phyloP scores from a whole-genome alignment of 1,140 invertebrate genomes.

The Leptinotarsa lineolata region DNA sequence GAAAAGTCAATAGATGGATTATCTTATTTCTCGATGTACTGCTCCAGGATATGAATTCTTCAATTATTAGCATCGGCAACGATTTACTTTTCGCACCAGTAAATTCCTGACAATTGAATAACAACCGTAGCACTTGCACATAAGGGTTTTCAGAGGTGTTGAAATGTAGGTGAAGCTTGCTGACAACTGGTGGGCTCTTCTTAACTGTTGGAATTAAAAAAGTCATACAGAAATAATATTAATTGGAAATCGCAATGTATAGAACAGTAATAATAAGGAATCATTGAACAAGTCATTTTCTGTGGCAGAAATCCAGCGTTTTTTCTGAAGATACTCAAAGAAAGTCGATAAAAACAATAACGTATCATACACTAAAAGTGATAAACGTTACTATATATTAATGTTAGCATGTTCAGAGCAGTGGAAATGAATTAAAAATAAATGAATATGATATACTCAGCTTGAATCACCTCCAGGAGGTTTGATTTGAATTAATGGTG shows the following conservation, averaged over 20 bases:
- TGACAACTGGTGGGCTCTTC: constrained; percentile 59
- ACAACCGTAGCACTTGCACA: constrained; percentile 59
- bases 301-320: constrained; percentile 18
- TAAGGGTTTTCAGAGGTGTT: constrained; percentile 61
- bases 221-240: background rate
- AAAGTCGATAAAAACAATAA: background rate
- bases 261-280: background rate
- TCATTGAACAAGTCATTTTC: background rate
- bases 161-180: constrained; percentile 60
- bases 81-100: constrained; percentile 62
- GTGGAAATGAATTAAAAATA: too few species aligned
- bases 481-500: too few species aligned
- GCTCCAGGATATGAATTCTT: constrained; percentile 63
- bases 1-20: constrained; percentile 56
- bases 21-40: constrained; percentile 47
- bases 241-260: background rate
- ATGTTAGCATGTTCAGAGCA: too few species aligned
- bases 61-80: constrained; percentile 63
- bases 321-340: constrained; percentile 33
- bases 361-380: too few species aligned
- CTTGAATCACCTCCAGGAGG: too few species aligned
- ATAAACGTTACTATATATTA: too few species aligned
- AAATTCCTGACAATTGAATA: constrained; percentile 64
- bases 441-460: too few species aligned
- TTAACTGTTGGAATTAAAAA: constrained; percentile 57